These are phyloP conservation scores for Andrena dorsata DNA, from an alignment of 2,888 invertebrate genomes.

Conservation along the genomic window DNA sequence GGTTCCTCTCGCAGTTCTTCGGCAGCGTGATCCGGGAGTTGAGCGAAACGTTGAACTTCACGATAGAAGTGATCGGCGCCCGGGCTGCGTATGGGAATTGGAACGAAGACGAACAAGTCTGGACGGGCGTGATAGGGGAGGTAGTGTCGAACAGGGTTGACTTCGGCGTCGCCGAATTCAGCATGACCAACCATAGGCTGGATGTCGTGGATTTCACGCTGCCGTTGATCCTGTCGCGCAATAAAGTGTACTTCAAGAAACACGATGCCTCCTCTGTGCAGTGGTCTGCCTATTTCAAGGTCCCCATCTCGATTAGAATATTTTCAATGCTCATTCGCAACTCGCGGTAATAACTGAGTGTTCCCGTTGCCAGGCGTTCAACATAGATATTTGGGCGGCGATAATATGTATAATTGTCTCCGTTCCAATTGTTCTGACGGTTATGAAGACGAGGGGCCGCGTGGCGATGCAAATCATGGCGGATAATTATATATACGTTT, in stretches of 20 bases:
- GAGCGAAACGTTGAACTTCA: constrained; percentile 75
- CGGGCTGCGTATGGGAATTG: constrained; percentile 69
- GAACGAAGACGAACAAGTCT: constrained; percentile 52
- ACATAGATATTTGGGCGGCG: constrained; percentile 54
- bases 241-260: constrained; percentile 72
- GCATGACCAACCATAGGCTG: constrained; percentile 70
- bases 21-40: constrained; percentile 73
- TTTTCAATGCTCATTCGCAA: background rate
- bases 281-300: constrained; percentile 78
- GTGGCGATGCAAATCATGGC: constrained; percentile 45
- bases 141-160: constrained; percentile 69
- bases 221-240: constrained; percentile 71
- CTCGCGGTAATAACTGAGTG: background rate
- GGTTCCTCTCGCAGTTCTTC: constrained; percentile 66
- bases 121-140: constrained; percentile 77
- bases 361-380: constrained; percentile 61
- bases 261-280: constrained; percentile 61
- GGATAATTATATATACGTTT: constrained; percentile 72
- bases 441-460: constrained; percentile 61
- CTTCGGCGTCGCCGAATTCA: constrained; percentile 75
- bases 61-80: constrained; percentile 37
- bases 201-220: constrained; percentile 76
- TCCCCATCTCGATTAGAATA: constrained; percentile 32
- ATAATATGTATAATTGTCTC: constrained; percentile 55
- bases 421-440: constrained; percentile 64